Conservation (phyloP, 2,797 vertebrate genomes). For the Ctenopoma kingsleyae region DNA sequence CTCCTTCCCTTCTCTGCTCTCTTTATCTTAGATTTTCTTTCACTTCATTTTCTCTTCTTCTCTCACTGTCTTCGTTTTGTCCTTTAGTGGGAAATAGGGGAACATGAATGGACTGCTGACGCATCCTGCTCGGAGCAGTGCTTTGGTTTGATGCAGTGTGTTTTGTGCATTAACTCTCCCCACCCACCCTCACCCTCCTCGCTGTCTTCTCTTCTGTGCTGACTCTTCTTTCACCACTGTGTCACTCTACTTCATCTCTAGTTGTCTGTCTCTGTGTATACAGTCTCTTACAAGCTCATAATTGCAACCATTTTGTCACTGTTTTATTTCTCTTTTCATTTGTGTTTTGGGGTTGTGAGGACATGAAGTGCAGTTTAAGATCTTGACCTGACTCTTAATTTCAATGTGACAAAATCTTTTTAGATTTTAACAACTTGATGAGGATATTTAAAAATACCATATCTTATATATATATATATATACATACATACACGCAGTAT, state of each 20-base stretch:
- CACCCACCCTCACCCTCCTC: conserved; percentile 45
- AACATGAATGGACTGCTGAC: conserved; percentile 92
- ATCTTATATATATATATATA: neutral
- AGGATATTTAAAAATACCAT: neutral
- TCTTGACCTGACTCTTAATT: neutral
- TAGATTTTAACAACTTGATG: neutral
- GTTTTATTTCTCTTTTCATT: neutral
- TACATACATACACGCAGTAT: neutral
- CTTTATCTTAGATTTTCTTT: conserved; percentile 57
- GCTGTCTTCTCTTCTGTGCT: conserved; percentile 49
- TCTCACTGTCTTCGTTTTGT: conserved; percentile 87
- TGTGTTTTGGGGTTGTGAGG: conserved; percentile 5
- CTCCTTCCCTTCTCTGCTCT: conserved; percentile 70
- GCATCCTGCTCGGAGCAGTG: conserved; percentile 88
- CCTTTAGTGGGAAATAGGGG: conserved; percentile 84
- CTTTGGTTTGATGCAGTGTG: conserved; percentile 90
- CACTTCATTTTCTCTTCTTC: conserved; percentile 60
- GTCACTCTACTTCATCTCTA: conserved; percentile 38
- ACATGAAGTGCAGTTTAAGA: neutral
- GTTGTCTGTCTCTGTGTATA: conserved; percentile 5
- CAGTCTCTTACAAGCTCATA: neutral
- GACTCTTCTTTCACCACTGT: conserved; percentile 53
- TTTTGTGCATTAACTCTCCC: conserved; percentile 84
- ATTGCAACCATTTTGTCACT: conserved; percentile 3
- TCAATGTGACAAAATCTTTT: neutral